Percentiles rank a stretch among this genome's conserved stretches.
phyloP scores from a whole-genome alignment of 2,797 vertebrate species.

The Eulemur coronatus region DNA sequence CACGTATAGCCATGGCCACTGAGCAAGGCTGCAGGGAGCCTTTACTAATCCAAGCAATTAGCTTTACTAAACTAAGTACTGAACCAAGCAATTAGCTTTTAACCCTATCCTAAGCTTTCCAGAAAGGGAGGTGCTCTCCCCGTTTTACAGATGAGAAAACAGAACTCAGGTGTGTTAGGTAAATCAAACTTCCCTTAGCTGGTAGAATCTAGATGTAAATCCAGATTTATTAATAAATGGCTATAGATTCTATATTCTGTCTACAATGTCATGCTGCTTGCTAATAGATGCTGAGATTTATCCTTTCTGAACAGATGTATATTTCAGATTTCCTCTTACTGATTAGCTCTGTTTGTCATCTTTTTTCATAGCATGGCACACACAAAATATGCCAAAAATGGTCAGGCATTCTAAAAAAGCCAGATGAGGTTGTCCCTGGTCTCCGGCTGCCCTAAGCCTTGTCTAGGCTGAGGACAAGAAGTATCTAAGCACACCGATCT shows the following conservation, averaged over 20 bases:
- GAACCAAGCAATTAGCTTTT: neutral
- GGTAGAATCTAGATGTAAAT: neutral
- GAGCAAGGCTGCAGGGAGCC: neutral
- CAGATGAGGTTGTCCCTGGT: neutral
- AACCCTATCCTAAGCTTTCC: neutral
- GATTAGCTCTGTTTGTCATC: neutral
- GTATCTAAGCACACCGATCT: neutral
- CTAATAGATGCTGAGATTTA: neutral
- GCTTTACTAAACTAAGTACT: neutral
- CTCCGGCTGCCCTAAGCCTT: neutral
- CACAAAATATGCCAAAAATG: neutral
- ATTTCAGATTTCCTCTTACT: neutral
- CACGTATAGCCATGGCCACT: neutral
- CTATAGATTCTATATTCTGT: neutral
- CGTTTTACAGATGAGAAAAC: neutral
- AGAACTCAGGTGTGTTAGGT: neutral
- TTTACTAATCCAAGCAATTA: neutral
- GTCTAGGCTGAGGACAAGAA: neutral
- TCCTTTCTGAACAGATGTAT: neutral
- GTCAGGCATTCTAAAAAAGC: neutral
- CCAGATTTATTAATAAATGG: neutral
- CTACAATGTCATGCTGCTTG: accelerated
- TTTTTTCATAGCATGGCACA: neutral
- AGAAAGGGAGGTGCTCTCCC: neutral
- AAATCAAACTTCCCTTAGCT: neutral